Conservation (phyloP, 2,797 vertebrate species). For the Adelosebastes latens region DNA sequence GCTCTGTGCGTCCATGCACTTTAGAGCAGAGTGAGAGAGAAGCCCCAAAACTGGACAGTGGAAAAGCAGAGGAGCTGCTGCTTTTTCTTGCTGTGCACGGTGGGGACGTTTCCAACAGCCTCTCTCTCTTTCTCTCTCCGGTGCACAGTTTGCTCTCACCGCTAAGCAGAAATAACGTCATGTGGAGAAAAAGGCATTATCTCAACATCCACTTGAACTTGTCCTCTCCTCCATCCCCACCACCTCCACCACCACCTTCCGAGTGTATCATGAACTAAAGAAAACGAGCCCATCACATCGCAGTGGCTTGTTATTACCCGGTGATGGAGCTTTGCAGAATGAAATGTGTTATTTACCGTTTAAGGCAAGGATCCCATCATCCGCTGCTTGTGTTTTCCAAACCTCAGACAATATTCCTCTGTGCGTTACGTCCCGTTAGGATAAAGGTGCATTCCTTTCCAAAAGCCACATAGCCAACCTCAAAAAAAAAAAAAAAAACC, state of each 20-base stretch:
- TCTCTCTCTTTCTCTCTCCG: constrained; percentile 7
- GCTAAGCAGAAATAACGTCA: constrained; percentile 15
- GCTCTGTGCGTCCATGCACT: constrained; percentile 54
- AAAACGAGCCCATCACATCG: constrained; percentile 32
- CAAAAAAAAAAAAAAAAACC: constrained; percentile 25
- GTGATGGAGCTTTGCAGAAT: constrained; percentile 11
- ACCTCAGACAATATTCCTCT: constrained; percentile 71
- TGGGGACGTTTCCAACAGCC: constrained; percentile 23
- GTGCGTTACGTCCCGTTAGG: constrained; percentile 73
- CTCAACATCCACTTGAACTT: constrained; percentile 51
- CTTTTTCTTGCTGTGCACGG: neutral
- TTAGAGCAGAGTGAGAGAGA: neutral
- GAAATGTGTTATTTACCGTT: constrained; percentile 75
- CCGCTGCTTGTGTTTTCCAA: constrained; percentile 28
- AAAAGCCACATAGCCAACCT: constrained; percentile 54
- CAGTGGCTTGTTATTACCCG: constrained; percentile 9
- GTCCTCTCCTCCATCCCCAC: constrained; percentile 13
- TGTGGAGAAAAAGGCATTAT: constrained; percentile 9
- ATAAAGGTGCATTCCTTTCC: constrained; percentile 69
- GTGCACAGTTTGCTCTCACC: neutral
- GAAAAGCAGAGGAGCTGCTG: constrained; percentile 14
- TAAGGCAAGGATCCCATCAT: constrained; percentile 63
- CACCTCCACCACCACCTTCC: neutral
- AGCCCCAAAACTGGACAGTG: too few species aligned
- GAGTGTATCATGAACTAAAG: constrained; percentile 29